Percentiles rank a stretch among this genome's conserved stretches.
phyloP scores from a whole-genome alignment of 2,113 vertebrate genomes.

The Limnothrissa miodon region DNA sequence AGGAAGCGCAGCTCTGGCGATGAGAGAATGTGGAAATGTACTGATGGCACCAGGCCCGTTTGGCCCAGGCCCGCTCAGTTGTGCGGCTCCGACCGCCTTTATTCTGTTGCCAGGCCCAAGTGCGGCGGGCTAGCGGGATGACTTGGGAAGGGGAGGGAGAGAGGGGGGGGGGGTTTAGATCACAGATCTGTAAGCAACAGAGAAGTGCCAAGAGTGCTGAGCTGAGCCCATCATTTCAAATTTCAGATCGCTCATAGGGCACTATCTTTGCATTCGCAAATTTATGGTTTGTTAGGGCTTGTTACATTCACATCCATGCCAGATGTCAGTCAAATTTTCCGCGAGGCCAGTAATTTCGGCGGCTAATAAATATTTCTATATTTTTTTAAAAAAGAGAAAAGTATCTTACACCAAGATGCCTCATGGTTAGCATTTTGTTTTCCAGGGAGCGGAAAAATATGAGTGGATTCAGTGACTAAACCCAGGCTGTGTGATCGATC shows the following conservation, averaged over 20 bases:
- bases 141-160: conserved; percentile 2
- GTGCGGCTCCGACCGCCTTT: conserved; percentile 58
- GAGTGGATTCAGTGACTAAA: background rate
- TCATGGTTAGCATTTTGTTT: background rate
- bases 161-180: conserved; percentile 57
- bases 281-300: background rate
- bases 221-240: conserved; percentile 43
- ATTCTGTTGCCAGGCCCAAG: conserved; percentile 68
- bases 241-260: conserved; percentile 38
- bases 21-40: conserved; percentile 61
- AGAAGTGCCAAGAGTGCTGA: conserved; percentile 38
- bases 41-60: conserved; percentile 55
- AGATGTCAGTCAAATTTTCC: background rate
- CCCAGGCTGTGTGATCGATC: background rate
- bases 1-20: conserved; percentile 60
- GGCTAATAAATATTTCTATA: background rate
- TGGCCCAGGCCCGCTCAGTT: conserved; percentile 52
- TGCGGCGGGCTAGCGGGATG: conserved; percentile 37
- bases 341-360: background rate
- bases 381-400: background rate
- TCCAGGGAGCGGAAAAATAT: background rate
- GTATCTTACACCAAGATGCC: background rate
- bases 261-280: background rate
- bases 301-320: background rate
- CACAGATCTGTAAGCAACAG: conserved; percentile 40